Base-by-base conservation (phyloP, 2,797 vertebrate genomes). In the Sebastes cheni region DNA sequence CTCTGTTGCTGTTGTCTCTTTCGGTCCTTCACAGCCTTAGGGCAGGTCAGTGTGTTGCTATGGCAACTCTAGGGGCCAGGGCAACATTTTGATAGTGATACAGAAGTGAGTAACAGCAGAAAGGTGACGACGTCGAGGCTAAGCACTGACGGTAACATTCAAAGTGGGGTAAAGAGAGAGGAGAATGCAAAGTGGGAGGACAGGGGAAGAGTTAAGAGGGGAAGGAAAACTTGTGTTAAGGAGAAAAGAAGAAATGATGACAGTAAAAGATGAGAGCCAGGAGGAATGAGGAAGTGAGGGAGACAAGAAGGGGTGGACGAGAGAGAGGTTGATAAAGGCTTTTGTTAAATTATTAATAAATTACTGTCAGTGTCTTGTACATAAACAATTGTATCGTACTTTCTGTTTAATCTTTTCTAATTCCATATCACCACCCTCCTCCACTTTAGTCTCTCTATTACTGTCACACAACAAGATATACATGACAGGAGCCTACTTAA, bases 31-130 rank as follows among this genome's bases (percentile, higher is more conserved):
- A 56, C 42, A 87, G 76, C 86, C 81, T 72, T 5, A 73, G 83
- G 88, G 79, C 75, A 87, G 77, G 81, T 81, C 75, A 87, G 56
- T 79, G 67, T 74, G 84, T 89, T 90, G 59, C 79, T 77, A 85
- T 80, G 72, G 83, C 46, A 91, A 91, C 86, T 75, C 52, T 22
- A 50, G 25, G 46, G 46, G 61, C 64, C 34, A 71, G 66, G 36
- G 32, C 52, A 72, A 64, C 59, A 68, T 81, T 85, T 86, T 81
- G 77, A 79, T 72, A 59, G 60, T 18, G 50, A 86, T 71, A 58
- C 42, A 72, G 50, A 64, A 23, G 65, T 67, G 50, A 77, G 30
- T 36, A 30, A 56, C 4, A 27, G 71, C 59, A 36, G n/a, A 67
- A 20, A 55, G 50, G 55, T 78, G 77, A 82, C 20, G 34, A 69